Percentiles rank a stretch among this genome's conserved stretches.
Evolutionary conservation across 2,888 invertebrate species (phyloP).

Genomic region (Cremastobaeus sp.): DNA sequence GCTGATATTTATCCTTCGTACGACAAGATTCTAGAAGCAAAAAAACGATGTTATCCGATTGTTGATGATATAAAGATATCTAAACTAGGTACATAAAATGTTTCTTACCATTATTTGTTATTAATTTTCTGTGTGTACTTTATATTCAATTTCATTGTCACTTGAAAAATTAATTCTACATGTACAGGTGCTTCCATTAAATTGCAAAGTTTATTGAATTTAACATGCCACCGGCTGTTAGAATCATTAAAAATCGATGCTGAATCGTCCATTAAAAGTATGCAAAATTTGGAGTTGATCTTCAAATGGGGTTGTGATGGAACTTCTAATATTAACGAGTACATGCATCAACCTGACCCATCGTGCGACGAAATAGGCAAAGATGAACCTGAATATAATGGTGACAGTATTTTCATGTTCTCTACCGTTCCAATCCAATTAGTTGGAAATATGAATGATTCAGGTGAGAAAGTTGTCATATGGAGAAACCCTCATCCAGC

Average conservation of each 20-base stretch:
- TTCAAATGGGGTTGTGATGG: constrained; percentile 51
- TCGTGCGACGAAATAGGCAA: not conserved
- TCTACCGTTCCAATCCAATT: constrained; percentile 13
- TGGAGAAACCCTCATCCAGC: constrained; percentile 18
- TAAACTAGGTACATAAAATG: constrained; percentile 7
- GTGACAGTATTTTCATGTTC: constrained; percentile 17
- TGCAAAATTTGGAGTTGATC: constrained; percentile 8
- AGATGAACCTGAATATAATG: constrained; percentile 1
- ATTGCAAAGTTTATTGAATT: constrained; percentile 6
- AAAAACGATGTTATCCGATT: constrained; percentile 9
- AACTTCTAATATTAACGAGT: constrained; percentile 9
- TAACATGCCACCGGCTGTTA: constrained; percentile 8
- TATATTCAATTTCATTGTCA: too few relatives aligned
- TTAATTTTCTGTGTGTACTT: too few relatives aligned
- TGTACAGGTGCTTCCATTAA: too few relatives aligned
- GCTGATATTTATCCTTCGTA: constrained; percentile 20
- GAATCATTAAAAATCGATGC: too few relatives aligned
- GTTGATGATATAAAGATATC: constrained; percentile 2
- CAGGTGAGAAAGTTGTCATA: not conserved
- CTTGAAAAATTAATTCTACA: too few relatives aligned
- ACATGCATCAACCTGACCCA: constrained; percentile 29
- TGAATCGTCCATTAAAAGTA: too few relatives aligned
- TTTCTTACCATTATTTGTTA: not conserved
- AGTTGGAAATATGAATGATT: not conserved
- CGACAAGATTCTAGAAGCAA: not conserved